Conservation (phyloP, 2,797 vertebrate species). For the Schizopygopsis pylzovi region DNA sequence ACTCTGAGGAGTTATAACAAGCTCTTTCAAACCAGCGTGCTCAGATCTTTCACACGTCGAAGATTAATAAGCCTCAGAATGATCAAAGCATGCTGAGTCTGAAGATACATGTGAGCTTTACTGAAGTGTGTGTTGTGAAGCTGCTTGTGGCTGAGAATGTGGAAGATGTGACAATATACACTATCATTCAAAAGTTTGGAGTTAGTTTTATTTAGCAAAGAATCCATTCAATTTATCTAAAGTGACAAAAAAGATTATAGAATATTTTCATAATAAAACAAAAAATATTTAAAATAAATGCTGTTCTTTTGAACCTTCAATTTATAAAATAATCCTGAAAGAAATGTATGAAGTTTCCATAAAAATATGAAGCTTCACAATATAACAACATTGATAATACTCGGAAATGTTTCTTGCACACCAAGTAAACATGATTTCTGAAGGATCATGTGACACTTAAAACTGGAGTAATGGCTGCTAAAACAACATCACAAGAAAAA, state of each 20-base stretch:
- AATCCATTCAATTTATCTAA: neutral
- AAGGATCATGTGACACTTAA: neutral
- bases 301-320: neutral
- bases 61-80: slow-evolving; percentile 30
- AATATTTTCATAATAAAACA: neutral
- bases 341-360: neutral
- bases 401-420: neutral
- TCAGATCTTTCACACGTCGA: slow-evolving; percentile 18
- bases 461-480: neutral
- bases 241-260: neutral
- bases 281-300: neutral
- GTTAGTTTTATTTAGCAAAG: neutral
- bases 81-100: slow-evolving; percentile 14
- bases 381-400: neutral
- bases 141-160: neutral
- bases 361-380: neutral
- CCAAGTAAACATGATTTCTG: neutral
- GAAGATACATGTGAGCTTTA: slow-evolving; percentile 1
- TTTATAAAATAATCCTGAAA: neutral
- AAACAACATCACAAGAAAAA: neutral
- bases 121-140: neutral
- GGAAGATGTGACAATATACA: neutral
- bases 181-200: neutral
- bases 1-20: slow-evolving; percentile 39
- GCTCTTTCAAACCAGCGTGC: slow-evolving; percentile 32